Evolutionary conservation across 2,113 vertebrate genomes (phyloP).

Genomic region (Labeo rohita): DNA sequence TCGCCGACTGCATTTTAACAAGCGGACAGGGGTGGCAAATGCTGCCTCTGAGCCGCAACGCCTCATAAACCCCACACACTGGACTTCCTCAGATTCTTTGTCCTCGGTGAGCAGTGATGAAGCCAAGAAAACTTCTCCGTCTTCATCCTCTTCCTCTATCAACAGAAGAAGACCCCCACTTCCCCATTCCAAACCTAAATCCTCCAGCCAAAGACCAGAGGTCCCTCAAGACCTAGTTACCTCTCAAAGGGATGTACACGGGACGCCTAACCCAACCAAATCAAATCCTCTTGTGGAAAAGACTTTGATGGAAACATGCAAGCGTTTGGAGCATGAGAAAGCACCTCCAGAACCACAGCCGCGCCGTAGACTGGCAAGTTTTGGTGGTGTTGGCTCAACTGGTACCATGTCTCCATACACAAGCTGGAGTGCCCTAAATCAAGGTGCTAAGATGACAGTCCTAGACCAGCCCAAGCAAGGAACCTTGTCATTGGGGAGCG

Average conservation of each 20-base stretch:
- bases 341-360: slow-evolving; percentile 75
- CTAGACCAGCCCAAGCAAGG: slow-evolving; percentile 73
- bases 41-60: slow-evolving; percentile 68
- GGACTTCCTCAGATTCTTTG: slow-evolving; percentile 87
- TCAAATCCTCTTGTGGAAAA: slow-evolving; percentile 85
- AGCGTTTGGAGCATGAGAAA: slow-evolving; percentile 83
- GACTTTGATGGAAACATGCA: slow-evolving; percentile 82
- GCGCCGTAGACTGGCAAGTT: slow-evolving; percentile 88
- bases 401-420: slow-evolving; percentile 86
- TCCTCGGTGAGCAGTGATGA: slow-evolving; percentile 84
- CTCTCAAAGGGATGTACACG: slow-evolving; percentile 74
- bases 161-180: slow-evolving; percentile 77
- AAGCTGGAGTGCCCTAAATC: slow-evolving; percentile 78
- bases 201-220: slow-evolving; percentile 73
- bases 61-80: slow-evolving; percentile 70
- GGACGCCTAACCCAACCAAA: slow-evolving; percentile 76
- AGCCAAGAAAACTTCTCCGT: slow-evolving; percentile 69
- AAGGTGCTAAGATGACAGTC: slow-evolving; percentile 74
- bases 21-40: slow-evolving; percentile 77
- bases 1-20: slow-evolving; percentile 87
- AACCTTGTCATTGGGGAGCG: slow-evolving; percentile 82
- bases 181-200: slow-evolving; percentile 67
- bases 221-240: slow-evolving; percentile 72
- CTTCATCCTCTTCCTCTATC: slow-evolving; percentile 70
- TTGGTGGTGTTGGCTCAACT: slow-evolving; percentile 87